A percentile compares a stretch with the other conserved stretches of the same genome.
Evolutionary conservation across 2,113 vertebrate species (phyloP).

Genomic region (Nothocercus nigrocapillus): DNA sequence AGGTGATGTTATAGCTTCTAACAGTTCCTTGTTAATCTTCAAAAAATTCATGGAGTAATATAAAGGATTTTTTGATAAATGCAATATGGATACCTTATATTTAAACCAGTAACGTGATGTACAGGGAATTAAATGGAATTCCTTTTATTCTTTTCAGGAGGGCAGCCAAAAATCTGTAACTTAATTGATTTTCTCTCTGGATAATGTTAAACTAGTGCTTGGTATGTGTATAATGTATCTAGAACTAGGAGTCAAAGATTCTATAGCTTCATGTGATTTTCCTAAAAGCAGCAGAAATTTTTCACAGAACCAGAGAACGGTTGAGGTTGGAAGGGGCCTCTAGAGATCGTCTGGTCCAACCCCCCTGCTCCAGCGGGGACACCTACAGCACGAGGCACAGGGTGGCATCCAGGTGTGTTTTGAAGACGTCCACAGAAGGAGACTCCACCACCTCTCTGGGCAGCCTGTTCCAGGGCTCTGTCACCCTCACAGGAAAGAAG

Average conservation of each 20-base stretch:
- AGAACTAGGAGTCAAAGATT: neutral
- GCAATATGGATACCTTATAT: neutral
- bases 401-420: no score
- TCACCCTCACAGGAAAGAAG: no score
- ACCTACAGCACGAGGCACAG: no score
- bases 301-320: no score
- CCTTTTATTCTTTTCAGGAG: neutral
- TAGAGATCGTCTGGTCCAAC: no score
- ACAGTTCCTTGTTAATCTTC: neutral
- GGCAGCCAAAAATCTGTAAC: neutral
- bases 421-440: no score
- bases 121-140: neutral
- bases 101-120: neutral
- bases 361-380: no score
- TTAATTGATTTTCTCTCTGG: neutral
- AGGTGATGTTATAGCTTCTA: neutral
- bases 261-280: neutral
- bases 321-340: no score
- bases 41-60: neutral
- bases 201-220: neutral
- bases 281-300: neutral
- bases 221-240: neutral
- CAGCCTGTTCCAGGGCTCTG: no score
- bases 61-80: neutral
- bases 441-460: no score